Percentiles rank a stretch among this genome's conserved stretches.
Conservation (phyloP, 1,140 invertebrate genomes). For the Liolophura sinensis region DNA sequence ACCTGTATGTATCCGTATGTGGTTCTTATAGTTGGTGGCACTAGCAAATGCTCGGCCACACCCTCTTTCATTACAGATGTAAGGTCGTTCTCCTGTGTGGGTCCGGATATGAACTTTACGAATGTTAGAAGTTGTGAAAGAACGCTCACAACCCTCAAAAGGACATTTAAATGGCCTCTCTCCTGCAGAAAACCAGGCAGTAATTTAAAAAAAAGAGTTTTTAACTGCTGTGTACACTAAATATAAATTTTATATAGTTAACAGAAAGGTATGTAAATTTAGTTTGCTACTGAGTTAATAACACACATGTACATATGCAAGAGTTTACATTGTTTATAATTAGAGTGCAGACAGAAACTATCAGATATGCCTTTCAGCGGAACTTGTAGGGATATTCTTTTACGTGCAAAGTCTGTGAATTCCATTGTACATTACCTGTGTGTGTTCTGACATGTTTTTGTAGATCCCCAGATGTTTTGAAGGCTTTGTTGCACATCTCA, state of each 20-base stretch:
- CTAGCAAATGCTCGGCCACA: constrained; percentile 66
- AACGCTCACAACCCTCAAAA: constrained; percentile 67
- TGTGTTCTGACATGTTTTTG: constrained; percentile 73
- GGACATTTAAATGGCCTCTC: constrained; percentile 72
- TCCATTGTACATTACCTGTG: constrained; percentile 62
- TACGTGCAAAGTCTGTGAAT: too few relatives aligned
- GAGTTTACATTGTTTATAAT: too few relatives aligned
- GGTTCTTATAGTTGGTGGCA: constrained; percentile 74
- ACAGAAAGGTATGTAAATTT: too few relatives aligned
- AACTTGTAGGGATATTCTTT: too few relatives aligned
- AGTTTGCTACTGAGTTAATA: too few relatives aligned
- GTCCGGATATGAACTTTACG: constrained; percentile 67
- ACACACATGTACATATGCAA: too few relatives aligned
- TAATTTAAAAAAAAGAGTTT: too few relatives aligned
- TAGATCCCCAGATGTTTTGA: constrained; percentile 73
- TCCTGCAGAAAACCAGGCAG: constrained; percentile 45
- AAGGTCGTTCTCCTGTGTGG: constrained; percentile 62
- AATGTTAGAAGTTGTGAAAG: constrained; percentile 77
- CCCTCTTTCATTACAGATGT: constrained; percentile 54
- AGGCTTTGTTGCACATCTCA: constrained; percentile 65
- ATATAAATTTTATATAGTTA: too few relatives aligned
- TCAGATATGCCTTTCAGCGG: too few relatives aligned
- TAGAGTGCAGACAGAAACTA: too few relatives aligned
- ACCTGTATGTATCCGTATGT: constrained; percentile 62
- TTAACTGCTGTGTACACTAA: too few relatives aligned